Conservation (phyloP, 2,888 invertebrate species). For the Antitype chi region DNA sequence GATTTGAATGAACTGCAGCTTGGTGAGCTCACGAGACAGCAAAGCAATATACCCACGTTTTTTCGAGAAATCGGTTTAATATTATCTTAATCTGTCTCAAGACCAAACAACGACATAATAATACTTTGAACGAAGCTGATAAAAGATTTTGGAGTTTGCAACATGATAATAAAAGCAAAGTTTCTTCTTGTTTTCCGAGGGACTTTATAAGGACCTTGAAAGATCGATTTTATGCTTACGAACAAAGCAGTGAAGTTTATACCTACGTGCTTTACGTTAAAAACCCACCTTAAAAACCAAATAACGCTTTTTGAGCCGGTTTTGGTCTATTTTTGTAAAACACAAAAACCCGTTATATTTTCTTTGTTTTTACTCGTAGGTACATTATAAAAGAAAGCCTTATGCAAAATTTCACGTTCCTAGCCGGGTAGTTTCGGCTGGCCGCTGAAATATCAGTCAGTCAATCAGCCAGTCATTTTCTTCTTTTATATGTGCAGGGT, state of each 20-base stretch:
- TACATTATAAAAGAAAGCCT: no score
- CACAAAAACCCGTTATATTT: fast-evolving
- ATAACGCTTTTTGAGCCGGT: no score
- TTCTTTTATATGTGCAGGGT: no score
- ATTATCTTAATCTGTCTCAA: not conserved
- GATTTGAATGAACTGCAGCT: not conserved
- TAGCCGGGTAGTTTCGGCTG: no score
- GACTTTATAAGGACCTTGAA: constrained; percentile 26
- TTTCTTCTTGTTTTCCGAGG: constrained; percentile 30
- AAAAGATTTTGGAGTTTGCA: constrained; percentile 41
- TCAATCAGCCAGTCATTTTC: no score
- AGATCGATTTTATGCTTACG: constrained; percentile 18
- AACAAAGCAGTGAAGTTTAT: not conserved
- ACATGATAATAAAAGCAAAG: constrained; percentile 42
- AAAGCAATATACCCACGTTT: not conserved
- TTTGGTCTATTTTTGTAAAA: no score
- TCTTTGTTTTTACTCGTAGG: no score
- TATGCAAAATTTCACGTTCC: no score
- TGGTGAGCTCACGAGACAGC: no score
- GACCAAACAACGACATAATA: constrained; percentile 26
- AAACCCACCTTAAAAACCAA: no score
- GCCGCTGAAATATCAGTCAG: no score
- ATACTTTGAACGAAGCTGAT: constrained; percentile 44
- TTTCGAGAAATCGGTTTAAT: constrained; percentile 1
- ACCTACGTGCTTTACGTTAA: no score